Evolutionary conservation across 1,140 invertebrate species (phyloP).

Genomic region (Homarus americanus): DNA sequence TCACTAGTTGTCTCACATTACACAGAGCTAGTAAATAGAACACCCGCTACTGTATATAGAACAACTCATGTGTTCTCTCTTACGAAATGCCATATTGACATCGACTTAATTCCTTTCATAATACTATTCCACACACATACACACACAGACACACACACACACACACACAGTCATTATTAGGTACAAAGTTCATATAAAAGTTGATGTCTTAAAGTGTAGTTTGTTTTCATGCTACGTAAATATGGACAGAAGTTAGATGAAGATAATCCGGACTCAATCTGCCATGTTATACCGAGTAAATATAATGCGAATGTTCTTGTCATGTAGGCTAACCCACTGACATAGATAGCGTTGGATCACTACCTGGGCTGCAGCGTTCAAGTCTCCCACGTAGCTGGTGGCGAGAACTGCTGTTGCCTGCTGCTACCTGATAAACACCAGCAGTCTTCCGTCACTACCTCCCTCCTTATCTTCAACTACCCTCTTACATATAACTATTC

Average conservation of each 20-base stretch:
- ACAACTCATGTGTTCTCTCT: too few species aligned
- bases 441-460: background rate
- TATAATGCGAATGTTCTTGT: constrained; percentile 20
- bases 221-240: background rate
- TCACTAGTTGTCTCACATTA: too few species aligned
- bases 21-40: too few species aligned
- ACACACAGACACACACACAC: constrained; percentile 16
- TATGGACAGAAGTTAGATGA: background rate
- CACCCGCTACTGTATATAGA: too few species aligned
- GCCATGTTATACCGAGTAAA: background rate
- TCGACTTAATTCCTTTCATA: too few species aligned
- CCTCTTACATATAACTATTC: too few species aligned
- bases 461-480: background rate
- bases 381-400: constrained; percentile 11
- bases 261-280: background rate
- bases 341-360: constrained; percentile 46
- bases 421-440: background rate
- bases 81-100: too few species aligned
- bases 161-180: background rate
- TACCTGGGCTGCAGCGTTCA: constrained; percentile 16
- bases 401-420: background rate
- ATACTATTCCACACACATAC: background rate
- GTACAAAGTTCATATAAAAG: too few species aligned
- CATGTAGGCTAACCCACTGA: constrained; percentile 51
- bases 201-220: too few species aligned